These are phyloP conservation scores for Chiloscyllium plagiosum DNA, from an alignment of 2,113 vertebrate species.

Conservation along the genomic window DNA sequence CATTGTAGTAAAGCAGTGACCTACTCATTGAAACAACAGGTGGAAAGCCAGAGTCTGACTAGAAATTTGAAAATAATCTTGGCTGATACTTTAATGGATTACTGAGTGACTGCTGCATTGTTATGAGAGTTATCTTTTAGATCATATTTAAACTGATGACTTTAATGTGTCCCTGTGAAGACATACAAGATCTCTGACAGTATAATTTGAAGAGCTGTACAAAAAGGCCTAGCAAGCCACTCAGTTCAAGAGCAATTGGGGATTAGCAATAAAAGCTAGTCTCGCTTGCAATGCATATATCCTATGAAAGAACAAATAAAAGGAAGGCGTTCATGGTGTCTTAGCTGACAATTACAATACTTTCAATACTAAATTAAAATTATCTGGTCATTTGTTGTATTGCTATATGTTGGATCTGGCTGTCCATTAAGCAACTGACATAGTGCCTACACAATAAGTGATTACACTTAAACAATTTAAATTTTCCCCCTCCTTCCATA, in stretches of 20 bases:
- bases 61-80: background rate
- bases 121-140: background rate
- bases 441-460: background rate
- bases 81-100: background rate
- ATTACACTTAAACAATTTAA: background rate
- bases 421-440: background rate
- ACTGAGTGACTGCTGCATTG: background rate
- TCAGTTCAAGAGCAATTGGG: too few species aligned
- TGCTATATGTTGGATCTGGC: background rate
- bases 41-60: background rate
- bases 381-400: background rate
- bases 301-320: too few species aligned
- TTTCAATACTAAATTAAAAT: background rate
- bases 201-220: background rate
- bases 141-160: background rate
- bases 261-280: too few species aligned
- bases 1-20: background rate
- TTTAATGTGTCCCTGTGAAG: background rate
- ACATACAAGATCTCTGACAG: background rate
- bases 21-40: background rate
- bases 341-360: background rate
- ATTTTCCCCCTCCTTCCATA: background rate
- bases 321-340: too few species aligned
- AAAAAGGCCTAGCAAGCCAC: too few species aligned
- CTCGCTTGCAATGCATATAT: too few species aligned